Evolutionary conservation across 2,797 vertebrate genomes (phyloP), one percentile per base, ranked within the genome.

Genomic region (Lophotriccus pileatus): DNA sequence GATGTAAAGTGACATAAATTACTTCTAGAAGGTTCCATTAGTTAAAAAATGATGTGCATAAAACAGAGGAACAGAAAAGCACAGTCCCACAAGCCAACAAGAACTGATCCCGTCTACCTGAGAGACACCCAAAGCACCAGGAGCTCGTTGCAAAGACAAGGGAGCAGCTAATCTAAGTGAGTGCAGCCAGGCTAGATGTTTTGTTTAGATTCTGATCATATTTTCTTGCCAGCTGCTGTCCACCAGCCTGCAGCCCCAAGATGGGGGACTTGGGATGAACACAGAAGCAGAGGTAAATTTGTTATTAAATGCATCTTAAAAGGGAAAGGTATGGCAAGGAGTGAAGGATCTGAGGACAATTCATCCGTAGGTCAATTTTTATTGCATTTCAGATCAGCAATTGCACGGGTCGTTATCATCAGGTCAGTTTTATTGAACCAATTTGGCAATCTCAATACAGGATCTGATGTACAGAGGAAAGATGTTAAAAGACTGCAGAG

Each of bases 361-460:
- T 88, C 90, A 84, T 86, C 67, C 75, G 28, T 34, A 93, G 94
- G 94, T 94, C 85, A 93, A 81, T 80, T 91, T 96, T 96, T 84
- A 95, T 84, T 94, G 90, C 80, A 89, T 89, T 94, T 94, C 91
- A 90, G 77, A 94, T 94, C 94, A 95, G 94, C 81, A 85, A 23
- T 91, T 76, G 67, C 30, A 0, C 10, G 44, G 67, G 90, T 79
- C 88, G 27, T 92, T 92, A 94, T 93, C 67, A 93, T 68, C 28
- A 5, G 87, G 92, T 89, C 85, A 84, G 74, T 96, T 94, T 95
- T 94, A 95, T 87, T 95, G 93, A 95, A 96, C 90, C 78, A 58
- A 80, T 95, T 89, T 96, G 95, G 85, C 86, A 92, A 81, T 80
- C 76, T 94, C 89, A 58, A 34, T 72, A 74, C 84, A 80, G 58